Conservation (phyloP, 1,140 invertebrate genomes). For the Lordiphosa clarofinis region DNA sequence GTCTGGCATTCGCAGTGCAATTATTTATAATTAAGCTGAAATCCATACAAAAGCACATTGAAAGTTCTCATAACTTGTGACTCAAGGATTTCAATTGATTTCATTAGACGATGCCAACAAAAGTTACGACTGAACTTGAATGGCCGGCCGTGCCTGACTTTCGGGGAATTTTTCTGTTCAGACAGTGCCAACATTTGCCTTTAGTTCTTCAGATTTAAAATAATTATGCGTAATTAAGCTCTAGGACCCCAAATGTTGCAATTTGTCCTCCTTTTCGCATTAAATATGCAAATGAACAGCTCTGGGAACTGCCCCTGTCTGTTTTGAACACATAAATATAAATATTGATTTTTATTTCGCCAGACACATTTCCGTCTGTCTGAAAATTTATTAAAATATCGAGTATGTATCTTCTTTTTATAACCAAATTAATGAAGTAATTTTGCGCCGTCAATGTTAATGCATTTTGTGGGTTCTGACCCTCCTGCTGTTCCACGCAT, state of each 20-base stretch:
- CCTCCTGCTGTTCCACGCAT: neutral
- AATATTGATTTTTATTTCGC: slow-evolving; percentile 30
- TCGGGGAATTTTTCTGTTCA: neutral
- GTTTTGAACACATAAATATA: slow-evolving; percentile 15
- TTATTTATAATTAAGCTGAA: slow-evolving; percentile 19
- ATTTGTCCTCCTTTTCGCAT: slow-evolving; percentile 29
- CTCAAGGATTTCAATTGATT: slow-evolving; percentile 2
- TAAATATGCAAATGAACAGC: slow-evolving; percentile 42
- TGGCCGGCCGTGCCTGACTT: neutral
- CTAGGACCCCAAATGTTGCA: slow-evolving; percentile 10
- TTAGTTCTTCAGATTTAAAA: neutral
- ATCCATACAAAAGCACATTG: neutral
- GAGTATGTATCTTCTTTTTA: slow-evolving; percentile 15
- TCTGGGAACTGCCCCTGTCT: neutral
- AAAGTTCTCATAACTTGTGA: slow-evolving; percentile 2
- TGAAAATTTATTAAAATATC: slow-evolving; percentile 21
- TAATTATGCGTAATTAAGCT: slow-evolving; percentile 19
- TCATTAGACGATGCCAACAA: neutral
- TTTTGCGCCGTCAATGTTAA: slow-evolving; percentile 15
- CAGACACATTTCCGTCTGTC: slow-evolving; percentile 3
- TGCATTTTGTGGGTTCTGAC: slow-evolving; percentile 10
- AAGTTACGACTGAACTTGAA: neutral
- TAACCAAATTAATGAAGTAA: slow-evolving; percentile 30
- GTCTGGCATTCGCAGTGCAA: slow-evolving; percentile 5
- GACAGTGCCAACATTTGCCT: neutral